Evolutionary conservation across 1,140 invertebrate species (phyloP), one percentile per base, ranked within the genome.

Genomic region (Calephelis virginiensis): DNA sequence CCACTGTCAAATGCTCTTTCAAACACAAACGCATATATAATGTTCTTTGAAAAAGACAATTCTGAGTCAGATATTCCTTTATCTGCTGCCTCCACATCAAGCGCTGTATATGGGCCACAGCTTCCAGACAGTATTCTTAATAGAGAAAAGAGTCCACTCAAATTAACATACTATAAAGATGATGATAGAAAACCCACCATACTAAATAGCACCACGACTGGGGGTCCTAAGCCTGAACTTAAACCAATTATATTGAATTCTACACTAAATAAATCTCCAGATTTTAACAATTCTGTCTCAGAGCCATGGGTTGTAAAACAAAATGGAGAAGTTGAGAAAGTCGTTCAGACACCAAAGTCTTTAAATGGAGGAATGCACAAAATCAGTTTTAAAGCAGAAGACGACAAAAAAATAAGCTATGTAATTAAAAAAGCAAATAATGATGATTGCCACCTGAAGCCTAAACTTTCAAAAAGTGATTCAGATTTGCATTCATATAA

Each of bases 11-110:
- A 94, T 73, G 96, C 97, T 47, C 92, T 97, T 13, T 56, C 53
- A 56, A 95, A 93, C 74, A 96, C 95, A 12, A 96, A 97, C 85
- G 96, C 97, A 1, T 98, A 98, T 80, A 96, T 98, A 59, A 96
- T 98, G 93, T 96, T 98, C 72, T 98, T 97, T 83, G 96, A 97
- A 88, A 92, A 96, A 91, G 94, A 95, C 70, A 88, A 89, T 59
- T 73, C 71, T 37, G 64, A 69, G 47, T 84, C 86, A 53, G 90
- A 85, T 37, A 67, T 71, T n/a, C 77, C 81, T 61, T 71, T 75
- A 38, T 78, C 80, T 14, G 77, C 75, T 50, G 83, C 84, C 12
- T 83, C 82, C 45, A 81, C 80, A 28, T 85, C 86, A 5, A 89
- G 77, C 77, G 71, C 79, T 47, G 83, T 89, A 2, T 91, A 89